Percentiles rank a stretch among this genome's conserved stretches.
Conservation (phyloP, 2,113 vertebrate species). For the Galemys pyrenaicus region DNA sequence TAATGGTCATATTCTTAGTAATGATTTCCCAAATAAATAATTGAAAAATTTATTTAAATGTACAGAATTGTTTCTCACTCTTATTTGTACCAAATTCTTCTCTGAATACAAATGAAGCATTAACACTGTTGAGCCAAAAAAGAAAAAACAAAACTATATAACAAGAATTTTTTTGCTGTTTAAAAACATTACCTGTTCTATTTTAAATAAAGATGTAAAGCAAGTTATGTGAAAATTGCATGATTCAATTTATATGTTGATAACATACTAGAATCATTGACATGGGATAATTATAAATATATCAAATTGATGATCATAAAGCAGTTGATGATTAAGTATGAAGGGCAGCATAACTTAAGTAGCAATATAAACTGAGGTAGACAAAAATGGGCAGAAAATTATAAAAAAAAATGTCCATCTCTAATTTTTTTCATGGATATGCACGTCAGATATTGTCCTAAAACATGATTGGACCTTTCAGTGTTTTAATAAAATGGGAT, state of each 20-base stretch:
- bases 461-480: not conserved
- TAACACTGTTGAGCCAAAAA: not conserved
- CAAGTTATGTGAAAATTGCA: not conserved
- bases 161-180: not conserved
- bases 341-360: not conserved
- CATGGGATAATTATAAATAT: not conserved
- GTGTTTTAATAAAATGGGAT: not conserved
- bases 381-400: not conserved
- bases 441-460: not conserved
- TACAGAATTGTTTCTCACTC: not conserved
- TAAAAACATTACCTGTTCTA: not conserved
- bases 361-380: not conserved
- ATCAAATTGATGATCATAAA: not conserved
- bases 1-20: not conserved
- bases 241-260: not conserved
- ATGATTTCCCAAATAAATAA: not conserved
- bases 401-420: not conserved
- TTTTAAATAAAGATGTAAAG: not conserved
- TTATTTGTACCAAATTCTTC: not conserved
- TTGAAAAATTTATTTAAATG: not conserved
- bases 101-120: conserved; percentile 31
- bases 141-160: not conserved
- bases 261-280: not conserved
- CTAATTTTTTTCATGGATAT: not conserved
- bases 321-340: not conserved